These are phyloP conservation scores for Clarias batrachus DNA, from an alignment of 2,113 vertebrate species.

Conservation along the genomic window DNA sequence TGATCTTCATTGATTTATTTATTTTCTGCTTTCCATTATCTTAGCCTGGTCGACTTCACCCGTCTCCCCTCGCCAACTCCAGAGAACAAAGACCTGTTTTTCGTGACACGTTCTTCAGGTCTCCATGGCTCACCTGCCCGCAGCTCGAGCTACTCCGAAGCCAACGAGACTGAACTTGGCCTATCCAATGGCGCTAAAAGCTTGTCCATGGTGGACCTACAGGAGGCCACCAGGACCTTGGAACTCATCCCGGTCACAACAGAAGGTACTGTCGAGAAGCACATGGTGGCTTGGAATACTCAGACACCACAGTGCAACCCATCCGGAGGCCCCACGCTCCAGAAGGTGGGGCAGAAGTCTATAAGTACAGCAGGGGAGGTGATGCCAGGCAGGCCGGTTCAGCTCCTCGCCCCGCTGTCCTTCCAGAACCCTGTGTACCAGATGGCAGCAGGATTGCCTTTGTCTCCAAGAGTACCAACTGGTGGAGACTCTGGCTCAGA, in stretches of 20 bases:
- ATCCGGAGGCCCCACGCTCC: conserved; percentile 80
- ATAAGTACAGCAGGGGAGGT: conserved; percentile 78
- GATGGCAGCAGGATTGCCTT: conserved; percentile 92
- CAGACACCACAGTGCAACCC: conserved; percentile 75
- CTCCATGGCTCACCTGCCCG: conserved; percentile 94
- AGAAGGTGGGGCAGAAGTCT: conserved; percentile 82
- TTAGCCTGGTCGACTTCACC: conserved; percentile 97
- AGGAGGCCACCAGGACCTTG: conserved; percentile 85
- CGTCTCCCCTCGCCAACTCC: conserved; percentile 97
- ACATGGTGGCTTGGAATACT: conserved; percentile 76
- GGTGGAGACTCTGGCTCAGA: conserved; percentile 91
- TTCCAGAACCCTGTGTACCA: conserved; percentile 99
- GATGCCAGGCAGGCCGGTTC: conserved; percentile 80
- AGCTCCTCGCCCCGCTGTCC: conserved; percentile 90
- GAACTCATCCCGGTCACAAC: conserved; percentile 72
- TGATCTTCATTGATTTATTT: conserved; percentile 25
- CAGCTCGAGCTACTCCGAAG: conserved; percentile 97
- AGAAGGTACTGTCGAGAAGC: conserved; percentile 58
- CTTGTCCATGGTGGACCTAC: conserved; percentile 98
- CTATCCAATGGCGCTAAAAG: conserved; percentile 95
- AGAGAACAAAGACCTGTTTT: conserved; percentile 99
- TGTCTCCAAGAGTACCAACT: conserved; percentile 83
- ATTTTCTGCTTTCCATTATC: conserved; percentile 65
- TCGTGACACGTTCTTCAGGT: conserved; percentile 94
- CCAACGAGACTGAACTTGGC: conserved; percentile 91